Conservation (phyloP, 2,888 invertebrate species). For the Eumerus sabulonum region DNA sequence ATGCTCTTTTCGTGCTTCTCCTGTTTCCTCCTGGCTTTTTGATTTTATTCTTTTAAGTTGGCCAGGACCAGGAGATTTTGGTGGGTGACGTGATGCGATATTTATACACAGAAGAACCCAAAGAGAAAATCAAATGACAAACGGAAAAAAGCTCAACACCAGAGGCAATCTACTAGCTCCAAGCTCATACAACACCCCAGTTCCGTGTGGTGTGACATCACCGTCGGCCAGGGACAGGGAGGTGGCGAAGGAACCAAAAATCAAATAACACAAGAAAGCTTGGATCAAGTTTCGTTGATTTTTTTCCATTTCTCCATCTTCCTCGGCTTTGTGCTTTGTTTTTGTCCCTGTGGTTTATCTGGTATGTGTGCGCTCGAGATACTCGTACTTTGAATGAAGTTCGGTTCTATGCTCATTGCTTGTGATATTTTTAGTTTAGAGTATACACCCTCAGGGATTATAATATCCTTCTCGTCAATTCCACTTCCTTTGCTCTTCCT, state of each 20-base stretch:
- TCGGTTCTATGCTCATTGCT: conserved; percentile 48
- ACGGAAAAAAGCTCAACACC: conserved; percentile 42
- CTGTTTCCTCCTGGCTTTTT: no score
- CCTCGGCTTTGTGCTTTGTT: conserved; percentile 48
- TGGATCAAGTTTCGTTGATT: conserved; percentile 71
- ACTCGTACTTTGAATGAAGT: conserved; percentile 64
- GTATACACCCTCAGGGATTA: conserved; percentile 60
- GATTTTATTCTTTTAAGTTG: no score
- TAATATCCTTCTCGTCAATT: conserved; percentile 57
- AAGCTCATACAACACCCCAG: neutral
- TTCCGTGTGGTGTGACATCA: neutral
- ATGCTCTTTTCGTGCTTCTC: conserved; percentile 23
- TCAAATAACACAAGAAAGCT: conserved; percentile 71
- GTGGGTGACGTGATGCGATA: conserved; percentile 22
- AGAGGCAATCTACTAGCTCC: conserved; percentile 1
- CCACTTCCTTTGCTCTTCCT: conserved; percentile 18
- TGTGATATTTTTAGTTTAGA: conserved; percentile 65
- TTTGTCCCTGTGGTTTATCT: conserved; percentile 23
- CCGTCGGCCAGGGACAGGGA: conserved; percentile 26
- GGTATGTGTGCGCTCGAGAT: conserved; percentile 32
- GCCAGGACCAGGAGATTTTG: no score
- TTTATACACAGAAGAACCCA: conserved; percentile 21
- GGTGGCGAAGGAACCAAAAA: conserved; percentile 69
- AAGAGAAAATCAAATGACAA: conserved; percentile 50
- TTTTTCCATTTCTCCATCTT: conserved; percentile 70